These are phyloP conservation scores for Ammodytes dubius DNA, from an alignment of 2,113 vertebrate species.

Conservation along the genomic window DNA sequence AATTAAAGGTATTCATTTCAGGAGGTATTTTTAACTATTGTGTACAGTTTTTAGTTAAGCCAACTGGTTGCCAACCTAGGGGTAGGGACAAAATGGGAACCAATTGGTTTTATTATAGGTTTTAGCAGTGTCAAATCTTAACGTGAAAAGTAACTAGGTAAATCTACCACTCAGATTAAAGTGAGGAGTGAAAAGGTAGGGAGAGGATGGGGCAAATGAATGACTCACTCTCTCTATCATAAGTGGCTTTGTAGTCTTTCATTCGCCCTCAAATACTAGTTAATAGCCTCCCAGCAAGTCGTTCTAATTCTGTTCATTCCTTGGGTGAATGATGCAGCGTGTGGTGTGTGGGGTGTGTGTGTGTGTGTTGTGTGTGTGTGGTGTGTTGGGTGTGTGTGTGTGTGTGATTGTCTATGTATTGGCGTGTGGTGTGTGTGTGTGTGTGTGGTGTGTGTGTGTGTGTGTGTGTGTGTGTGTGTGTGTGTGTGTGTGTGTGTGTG, in stretches of 20 bases:
- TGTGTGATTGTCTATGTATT: constrained; percentile 5
- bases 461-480: background rate
- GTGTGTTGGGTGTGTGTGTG: background rate
- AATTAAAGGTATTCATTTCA: background rate
- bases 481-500: constrained; percentile 26
- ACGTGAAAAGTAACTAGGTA: background rate
- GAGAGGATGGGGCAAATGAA: background rate
- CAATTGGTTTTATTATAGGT: background rate
- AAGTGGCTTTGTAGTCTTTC: constrained; percentile 48
- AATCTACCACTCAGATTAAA: background rate
- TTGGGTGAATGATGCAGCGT: constrained; percentile 31
- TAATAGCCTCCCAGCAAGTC: constrained; percentile 39
- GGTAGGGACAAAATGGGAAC: background rate
- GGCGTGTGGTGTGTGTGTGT: background rate
- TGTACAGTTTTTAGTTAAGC: background rate
- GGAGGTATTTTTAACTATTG: background rate
- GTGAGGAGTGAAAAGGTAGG: background rate
- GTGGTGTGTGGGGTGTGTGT: no score
- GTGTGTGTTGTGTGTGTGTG: constrained; percentile 16
- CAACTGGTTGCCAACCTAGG: background rate
- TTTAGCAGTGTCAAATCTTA: background rate
- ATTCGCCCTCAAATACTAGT: constrained; percentile 52
- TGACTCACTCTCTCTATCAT: constrained; percentile 28
- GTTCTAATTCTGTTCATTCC: constrained; percentile 67
- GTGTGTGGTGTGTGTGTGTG: constrained; percentile 13